Percentiles rank a stretch among this genome's conserved stretches.
These are phyloP conservation scores for Adoxophyes honmai DNA, from an alignment of 1,140 invertebrate species.

Conservation along the genomic window DNA sequence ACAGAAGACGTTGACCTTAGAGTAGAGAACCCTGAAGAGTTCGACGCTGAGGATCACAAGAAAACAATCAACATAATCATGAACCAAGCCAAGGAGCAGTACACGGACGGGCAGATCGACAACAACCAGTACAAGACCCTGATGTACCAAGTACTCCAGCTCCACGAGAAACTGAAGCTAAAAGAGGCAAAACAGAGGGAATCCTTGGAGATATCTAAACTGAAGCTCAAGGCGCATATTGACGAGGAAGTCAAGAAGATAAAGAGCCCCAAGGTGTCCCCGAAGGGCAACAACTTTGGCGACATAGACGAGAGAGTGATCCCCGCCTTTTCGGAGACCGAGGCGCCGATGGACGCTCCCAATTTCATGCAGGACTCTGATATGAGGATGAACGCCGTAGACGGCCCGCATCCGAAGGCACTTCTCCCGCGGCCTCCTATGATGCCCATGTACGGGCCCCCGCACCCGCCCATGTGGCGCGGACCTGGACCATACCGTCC, in stretches of 20 bases:
- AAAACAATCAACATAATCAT: constrained; percentile 87
- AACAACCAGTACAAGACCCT: constrained; percentile 88
- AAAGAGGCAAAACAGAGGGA: constrained; percentile 86
- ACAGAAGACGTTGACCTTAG: constrained; percentile 74
- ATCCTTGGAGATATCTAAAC: constrained; percentile 66
- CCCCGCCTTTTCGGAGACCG: constrained; percentile 39
- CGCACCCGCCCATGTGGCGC: constrained; percentile 41
- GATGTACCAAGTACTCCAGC: constrained; percentile 86
- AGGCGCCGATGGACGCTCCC: constrained; percentile 38
- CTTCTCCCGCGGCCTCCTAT: constrained; percentile 52
- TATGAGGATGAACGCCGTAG: constrained; percentile 44
- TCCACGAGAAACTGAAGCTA: constrained; percentile 88
- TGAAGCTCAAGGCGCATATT: constrained; percentile 54
- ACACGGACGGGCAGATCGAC: constrained; percentile 85
- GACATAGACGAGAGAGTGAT: constrained; percentile 75
- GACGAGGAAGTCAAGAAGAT: constrained; percentile 71
- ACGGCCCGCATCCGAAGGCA: constrained; percentile 24
- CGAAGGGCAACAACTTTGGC: constrained; percentile 56
- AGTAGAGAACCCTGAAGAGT: constrained; percentile 73
- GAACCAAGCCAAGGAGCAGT: constrained; percentile 88
- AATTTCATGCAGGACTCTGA: constrained; percentile 51
- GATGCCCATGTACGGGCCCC: constrained; percentile 49
- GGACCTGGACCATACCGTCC: constrained; percentile 44
- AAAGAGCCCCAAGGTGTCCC: constrained; percentile 54
- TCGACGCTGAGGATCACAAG: constrained; percentile 79